Percentiles rank a stretch among this genome's conserved stretches.
Conservation (phyloP, 2,113 vertebrate species). For the Turdus rufiventris region DNA sequence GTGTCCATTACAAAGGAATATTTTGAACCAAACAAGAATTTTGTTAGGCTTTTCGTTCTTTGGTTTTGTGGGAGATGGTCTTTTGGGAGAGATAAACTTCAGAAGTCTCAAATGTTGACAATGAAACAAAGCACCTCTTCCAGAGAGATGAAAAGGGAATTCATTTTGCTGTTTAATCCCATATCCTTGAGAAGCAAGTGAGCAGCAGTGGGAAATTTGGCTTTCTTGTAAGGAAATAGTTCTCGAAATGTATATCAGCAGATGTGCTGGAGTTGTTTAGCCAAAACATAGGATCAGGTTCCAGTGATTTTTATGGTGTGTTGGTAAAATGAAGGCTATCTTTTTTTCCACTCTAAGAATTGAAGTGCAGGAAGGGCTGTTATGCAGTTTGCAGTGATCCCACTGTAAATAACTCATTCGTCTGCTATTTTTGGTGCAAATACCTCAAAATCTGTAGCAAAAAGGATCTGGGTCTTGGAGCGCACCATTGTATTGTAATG, state of each 20-base stretch:
- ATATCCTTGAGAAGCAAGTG: background rate
- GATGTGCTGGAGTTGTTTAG: background rate
- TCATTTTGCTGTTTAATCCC: background rate
- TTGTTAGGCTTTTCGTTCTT: background rate
- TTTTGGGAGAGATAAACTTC: background rate
- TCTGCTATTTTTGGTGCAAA: background rate
- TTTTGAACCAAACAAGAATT: background rate
- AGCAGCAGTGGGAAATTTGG: background rate
- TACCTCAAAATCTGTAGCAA: background rate
- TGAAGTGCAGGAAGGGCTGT: background rate
- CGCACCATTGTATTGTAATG: fast-evolving
- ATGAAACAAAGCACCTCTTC: background rate
- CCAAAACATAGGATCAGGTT: background rate
- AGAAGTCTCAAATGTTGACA: background rate
- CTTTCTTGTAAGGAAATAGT: background rate
- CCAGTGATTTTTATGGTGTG: background rate
- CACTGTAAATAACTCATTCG: fast-evolving
- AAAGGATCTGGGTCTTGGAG: background rate
- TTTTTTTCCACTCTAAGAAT: fast-evolving
- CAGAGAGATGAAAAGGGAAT: background rate
- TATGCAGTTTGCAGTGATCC: background rate
- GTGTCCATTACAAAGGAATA: background rate
- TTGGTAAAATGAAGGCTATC: background rate
- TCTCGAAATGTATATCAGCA: background rate
- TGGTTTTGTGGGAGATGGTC: background rate